Base-by-base conservation (phyloP, 2,113 vertebrate genomes). In the Osmerus mordax region DNA sequence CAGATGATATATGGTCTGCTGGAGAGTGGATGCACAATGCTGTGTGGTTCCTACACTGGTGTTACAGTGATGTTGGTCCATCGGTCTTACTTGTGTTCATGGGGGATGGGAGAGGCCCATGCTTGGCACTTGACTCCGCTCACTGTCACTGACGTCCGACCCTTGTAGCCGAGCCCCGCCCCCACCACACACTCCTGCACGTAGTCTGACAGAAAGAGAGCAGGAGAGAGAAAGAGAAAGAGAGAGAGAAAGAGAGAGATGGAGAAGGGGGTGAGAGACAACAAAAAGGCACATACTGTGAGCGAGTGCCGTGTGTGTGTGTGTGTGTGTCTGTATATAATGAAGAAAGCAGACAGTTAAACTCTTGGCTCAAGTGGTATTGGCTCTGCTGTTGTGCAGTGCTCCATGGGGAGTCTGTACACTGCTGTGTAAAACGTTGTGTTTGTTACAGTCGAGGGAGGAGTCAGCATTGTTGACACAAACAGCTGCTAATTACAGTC, bases 91-190 rank as follows among this genome's bases (percentile, higher is more conserved):
- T 95, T 95, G 92, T 99, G 97, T 80, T 98, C 96, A 36, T 99
- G 97, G 74, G 97, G 97, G 62, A 95, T 94, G 81, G 94, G 94
- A 56, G 96, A 96, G 85, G 91, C 93, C 97, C 97, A 99, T n/a
- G 93, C 91, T 79, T 99, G 97, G 87, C 97, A 99, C 63, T 84
- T 91, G 73, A 96, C 93, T 74, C 96, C 97, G 56, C 87, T 94
- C 83, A 89, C 94, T 7, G 97, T 99, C 82, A 94, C 89, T 4
- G 95, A 96, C 80, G 94, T 91, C 0, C 89, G 93, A 32, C 97
- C 97, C 82, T 94, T 96, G 82, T 99, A 99, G 81, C 89, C 94
- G 76, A 93, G 91, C 72, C 97, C 97, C 79, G 94, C 96, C 67
- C 96, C 97, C 1, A 95, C 91, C 65, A 99, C 95, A 88, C 97